A percentile compares a stretch with the other conserved stretches of the same genome.
These are phyloP conservation scores for Phengaris alcon DNA, from an alignment of 2,888 invertebrate species.

Conservation along the genomic window DNA sequence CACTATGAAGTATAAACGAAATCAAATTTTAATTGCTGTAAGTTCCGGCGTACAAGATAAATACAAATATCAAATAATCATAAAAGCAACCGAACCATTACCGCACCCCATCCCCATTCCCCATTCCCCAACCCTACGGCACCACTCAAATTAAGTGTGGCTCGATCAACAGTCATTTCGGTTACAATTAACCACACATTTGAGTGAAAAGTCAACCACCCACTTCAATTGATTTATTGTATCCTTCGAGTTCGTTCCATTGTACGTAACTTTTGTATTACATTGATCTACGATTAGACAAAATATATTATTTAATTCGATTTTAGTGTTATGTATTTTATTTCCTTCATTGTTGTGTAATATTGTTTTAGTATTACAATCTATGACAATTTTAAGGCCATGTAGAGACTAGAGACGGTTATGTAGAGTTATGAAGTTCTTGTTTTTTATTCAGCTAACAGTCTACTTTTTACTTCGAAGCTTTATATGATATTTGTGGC, in stretches of 20 bases:
- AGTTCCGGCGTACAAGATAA: conserved; percentile 28
- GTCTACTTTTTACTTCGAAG: too few relatives aligned
- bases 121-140: conserved; percentile 63
- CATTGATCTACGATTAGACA: conserved; percentile 39
- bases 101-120: conserved; percentile 51
- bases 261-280: conserved; percentile 66
- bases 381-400: too few relatives aligned
- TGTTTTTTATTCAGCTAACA: too few relatives aligned
- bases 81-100: conserved; percentile 66
- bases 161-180: conserved; percentile 80
- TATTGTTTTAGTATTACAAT: too few relatives aligned
- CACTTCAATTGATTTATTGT: conserved; percentile 80
- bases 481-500: too few relatives aligned
- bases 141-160: conserved; percentile 79
- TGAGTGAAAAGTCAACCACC: conserved; percentile 80
- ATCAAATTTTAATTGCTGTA: conserved; percentile 14
- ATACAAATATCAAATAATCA: conserved; percentile 66
- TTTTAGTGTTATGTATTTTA: background rate
- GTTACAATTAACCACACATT: conserved; percentile 80
- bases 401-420: too few relatives aligned
- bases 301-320: background rate
- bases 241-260: conserved; percentile 73
- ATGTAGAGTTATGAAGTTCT: too few relatives aligned
- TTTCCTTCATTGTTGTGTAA: background rate
- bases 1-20: background rate